Evolutionary conservation across 92 coral and sea anemone genomes (phyloP).

Genomic region (Phenganax stokvisi): DNA sequence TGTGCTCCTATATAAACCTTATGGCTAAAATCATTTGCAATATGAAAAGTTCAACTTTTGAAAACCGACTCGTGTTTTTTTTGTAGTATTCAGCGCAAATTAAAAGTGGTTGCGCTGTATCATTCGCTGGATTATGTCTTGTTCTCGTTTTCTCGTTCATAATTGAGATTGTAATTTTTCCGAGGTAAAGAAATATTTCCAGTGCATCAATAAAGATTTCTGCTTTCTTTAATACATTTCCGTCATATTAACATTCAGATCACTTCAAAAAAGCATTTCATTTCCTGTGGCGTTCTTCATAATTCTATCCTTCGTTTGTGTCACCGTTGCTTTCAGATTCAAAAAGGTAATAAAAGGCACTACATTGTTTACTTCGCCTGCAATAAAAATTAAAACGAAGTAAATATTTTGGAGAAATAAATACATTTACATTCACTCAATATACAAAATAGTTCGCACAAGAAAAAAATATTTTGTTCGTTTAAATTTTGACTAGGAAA

Average conservation of each 20-base stretch:
- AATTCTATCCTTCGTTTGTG: conserved; percentile 52
- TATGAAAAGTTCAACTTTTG: background rate
- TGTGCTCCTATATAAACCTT: no score
- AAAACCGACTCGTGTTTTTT: background rate
- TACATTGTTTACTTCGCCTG: background rate
- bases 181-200: conserved; percentile 52
- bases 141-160: conserved; percentile 77
- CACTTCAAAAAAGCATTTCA: conserved; percentile 60
- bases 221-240: background rate
- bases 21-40: background rate
- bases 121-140: conserved; percentile 70
- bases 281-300: conserved; percentile 63
- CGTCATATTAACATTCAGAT: conserved; percentile 42
- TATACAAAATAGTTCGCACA: background rate
- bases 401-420: background rate
- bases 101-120: conserved; percentile 75
- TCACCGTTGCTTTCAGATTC: conserved; percentile 59
- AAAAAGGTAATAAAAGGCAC: conserved; percentile 58
- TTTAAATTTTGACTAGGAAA: background rate
- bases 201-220: background rate
- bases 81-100: conserved; percentile 80
- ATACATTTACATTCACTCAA: background rate
- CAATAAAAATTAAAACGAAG: no score
- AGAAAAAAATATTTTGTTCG: no score
- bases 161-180: conserved; percentile 71